These are phyloP conservation scores for Tethea ocularis DNA, from an alignment of 2,888 invertebrate species.

Conservation along the genomic window DNA sequence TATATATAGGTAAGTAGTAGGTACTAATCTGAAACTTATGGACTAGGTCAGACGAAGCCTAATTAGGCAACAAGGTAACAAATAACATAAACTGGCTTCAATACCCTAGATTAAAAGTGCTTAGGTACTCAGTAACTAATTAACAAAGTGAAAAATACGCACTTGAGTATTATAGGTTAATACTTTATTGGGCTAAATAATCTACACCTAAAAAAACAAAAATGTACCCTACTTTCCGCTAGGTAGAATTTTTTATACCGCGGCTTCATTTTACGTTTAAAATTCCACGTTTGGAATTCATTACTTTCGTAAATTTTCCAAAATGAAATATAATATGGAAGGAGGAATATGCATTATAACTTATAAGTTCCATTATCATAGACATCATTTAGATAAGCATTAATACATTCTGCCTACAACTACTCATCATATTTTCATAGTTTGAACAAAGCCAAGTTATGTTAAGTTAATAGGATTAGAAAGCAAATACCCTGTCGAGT, in stretches of 20 bases:
- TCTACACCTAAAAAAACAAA: too few species aligned
- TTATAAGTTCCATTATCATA: not conserved
- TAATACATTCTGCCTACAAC: not conserved
- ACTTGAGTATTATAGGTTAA: too few species aligned
- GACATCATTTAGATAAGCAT: not conserved
- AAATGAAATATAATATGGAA: too few species aligned
- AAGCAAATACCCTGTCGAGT: conserved; percentile 26
- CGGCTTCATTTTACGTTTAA: too few species aligned
- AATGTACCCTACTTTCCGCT: too few species aligned
- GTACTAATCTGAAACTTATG: not conserved
- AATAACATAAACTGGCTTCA: not conserved
- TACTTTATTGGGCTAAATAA: too few species aligned
- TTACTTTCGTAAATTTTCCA: too few species aligned
- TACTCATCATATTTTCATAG: not conserved
- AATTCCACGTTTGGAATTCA: too few species aligned
- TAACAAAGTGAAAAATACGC: not conserved
- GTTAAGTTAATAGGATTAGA: conserved; percentile 52
- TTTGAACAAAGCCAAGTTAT: not conserved
- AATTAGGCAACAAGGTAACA: conserved; percentile 1
- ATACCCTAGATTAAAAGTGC: not conserved
- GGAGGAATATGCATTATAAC: too few species aligned
- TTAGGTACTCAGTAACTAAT: not conserved
- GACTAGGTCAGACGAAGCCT: not conserved
- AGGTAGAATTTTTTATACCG: too few species aligned
- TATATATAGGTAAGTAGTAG: too few species aligned